These are phyloP conservation scores for Cyprinodon brontotheroides DNA, from an alignment of 2,113 vertebrate genomes.

Conservation along the genomic window DNA sequence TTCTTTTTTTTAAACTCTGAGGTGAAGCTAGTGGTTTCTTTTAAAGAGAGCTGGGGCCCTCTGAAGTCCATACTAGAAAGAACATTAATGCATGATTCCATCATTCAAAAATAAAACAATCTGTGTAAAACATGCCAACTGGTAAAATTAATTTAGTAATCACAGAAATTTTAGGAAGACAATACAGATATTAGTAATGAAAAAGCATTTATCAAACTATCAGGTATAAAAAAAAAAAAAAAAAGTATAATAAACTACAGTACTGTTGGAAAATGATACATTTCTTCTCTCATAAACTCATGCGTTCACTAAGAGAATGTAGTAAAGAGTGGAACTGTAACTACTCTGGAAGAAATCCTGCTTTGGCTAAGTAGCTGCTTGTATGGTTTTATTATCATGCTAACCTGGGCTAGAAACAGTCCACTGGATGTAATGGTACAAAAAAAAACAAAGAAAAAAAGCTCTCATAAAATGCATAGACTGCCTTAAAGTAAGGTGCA, in stretches of 20 bases:
- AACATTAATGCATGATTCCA: conserved; percentile 38
- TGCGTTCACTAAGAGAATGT: conserved; percentile 33
- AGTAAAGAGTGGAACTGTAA: conserved; percentile 57
- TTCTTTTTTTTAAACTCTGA: conserved; percentile 7
- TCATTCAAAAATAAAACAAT: conserved; percentile 28
- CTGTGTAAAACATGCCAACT: conserved; percentile 46
- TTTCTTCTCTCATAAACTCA: conserved; percentile 42
- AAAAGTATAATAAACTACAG: conserved; percentile 57
- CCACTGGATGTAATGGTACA: conserved; percentile 34
- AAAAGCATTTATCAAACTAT: conserved; percentile 39
- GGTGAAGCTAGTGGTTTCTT: conserved; percentile 62
- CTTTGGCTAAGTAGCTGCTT: conserved; percentile 70
- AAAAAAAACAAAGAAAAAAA: conserved; percentile 58
- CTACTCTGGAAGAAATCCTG: conserved; percentile 68
- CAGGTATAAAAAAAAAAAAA: conserved; percentile 61
- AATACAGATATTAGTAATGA: conserved; percentile 51
- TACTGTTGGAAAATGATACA: conserved; percentile 53
- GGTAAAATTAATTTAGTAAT: conserved; percentile 55
- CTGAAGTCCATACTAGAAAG: conserved; percentile 27
- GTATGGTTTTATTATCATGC: conserved; percentile 44
- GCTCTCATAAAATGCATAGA: conserved; percentile 74
- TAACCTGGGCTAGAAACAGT: conserved; percentile 33
- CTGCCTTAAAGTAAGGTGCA: conserved; percentile 72
- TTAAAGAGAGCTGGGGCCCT: conserved; percentile 29
- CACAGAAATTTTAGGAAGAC: conserved; percentile 38